phyloP scores from a whole-genome alignment of 2,888 invertebrate species.

The Phalera bucephala region DNA sequence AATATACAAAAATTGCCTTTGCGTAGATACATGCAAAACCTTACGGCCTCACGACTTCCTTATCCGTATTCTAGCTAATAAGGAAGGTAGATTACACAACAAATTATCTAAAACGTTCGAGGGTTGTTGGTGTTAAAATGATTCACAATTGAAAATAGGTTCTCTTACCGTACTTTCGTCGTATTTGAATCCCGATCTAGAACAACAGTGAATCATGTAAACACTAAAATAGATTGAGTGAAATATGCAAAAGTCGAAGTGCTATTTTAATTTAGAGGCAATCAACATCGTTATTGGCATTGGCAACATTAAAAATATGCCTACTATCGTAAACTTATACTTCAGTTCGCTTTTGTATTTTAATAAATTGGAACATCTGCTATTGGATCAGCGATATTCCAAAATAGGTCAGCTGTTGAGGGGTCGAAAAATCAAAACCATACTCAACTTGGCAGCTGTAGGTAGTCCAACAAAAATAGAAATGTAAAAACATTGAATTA shows the following conservation, averaged over 20 bases:
- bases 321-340: no score
- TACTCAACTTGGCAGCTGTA: slow-evolving; percentile 29
- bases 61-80: not conserved
- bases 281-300: no score
- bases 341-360: no score
- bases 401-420: slow-evolving; percentile 22
- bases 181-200: not conserved
- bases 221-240: not conserved
- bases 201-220: not conserved
- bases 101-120: not conserved
- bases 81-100: not conserved
- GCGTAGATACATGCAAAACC: not conserved
- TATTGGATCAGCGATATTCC: slow-evolving; percentile 1
- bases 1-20: no score
- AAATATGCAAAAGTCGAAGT: not conserved
- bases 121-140: not conserved
- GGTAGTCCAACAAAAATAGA: slow-evolving; percentile 29
- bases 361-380: no score
- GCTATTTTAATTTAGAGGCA: not conserved
- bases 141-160: not conserved
- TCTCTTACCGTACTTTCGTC: not conserved
- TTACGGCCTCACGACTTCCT: not conserved
- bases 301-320: no score
- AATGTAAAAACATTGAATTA: slow-evolving; percentile 38
- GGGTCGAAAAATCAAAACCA: slow-evolving; percentile 27